Base-by-base conservation (phyloP, 2,888 invertebrate genomes). In the Lysandra coridon region DNA sequence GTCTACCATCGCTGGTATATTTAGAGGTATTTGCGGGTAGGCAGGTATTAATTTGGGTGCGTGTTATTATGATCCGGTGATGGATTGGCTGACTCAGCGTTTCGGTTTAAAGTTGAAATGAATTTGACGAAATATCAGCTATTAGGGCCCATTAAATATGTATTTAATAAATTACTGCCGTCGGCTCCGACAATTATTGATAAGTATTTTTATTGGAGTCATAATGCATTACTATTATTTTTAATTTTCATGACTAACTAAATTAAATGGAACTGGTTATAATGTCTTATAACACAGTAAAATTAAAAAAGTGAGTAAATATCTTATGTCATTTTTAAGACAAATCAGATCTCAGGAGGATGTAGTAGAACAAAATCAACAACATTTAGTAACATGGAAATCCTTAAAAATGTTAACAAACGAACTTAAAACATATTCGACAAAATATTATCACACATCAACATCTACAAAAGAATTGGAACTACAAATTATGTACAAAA, bases 11-110 rank as follows among this genome's bases (percentile, higher is more conserved):
- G 79, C 4, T 88, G 89, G 91, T 73, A 79, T 74, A 83, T 86
- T 89, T 87, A 87, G 89, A 88, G 88, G 88, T 88, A 88, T 88
- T 91, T 88, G 86, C 86, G 86, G 86, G 86, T 85, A 83, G 92
- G 90, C 93, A 93, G 93, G 93, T 93, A 92, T 91, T 92, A 92
- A 93, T 94, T 94, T 92, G 89, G 87, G 86, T 83, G 87, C 85
- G 89, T 88, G 88, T 91, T 92, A 92, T 92, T 90, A 92, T 91
- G 90, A 92, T 91, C 90, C 87, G 82, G 87, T 93, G 93, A 94
- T 94, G 93, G 93, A 94, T 93, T 90, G 92, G 90, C 87, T 93
- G 93, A 94, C 84, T 89, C 84, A 84, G 90, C 93, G 83, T 87
- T 83, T 80, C 49, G 84, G 85, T 86, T 83, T 83, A 84, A 85